These are phyloP conservation scores for Pentalonia nigronervosa DNA, from an alignment of 1,140 invertebrate genomes.

Conservation along the genomic window DNA sequence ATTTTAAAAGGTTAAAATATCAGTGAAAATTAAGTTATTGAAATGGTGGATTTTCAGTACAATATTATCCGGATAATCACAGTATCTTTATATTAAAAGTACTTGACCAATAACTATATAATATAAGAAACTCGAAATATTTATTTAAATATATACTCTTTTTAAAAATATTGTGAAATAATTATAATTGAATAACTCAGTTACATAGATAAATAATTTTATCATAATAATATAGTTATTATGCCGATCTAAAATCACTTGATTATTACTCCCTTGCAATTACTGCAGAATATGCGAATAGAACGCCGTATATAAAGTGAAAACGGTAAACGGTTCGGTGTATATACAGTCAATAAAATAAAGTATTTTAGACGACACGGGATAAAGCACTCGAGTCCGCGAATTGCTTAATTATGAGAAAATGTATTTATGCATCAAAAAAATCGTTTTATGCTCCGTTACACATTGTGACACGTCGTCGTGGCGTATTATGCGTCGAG, in stretches of 20 bases:
- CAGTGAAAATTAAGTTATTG: not conserved
- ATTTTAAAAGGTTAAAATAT: not conserved
- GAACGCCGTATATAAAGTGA: not conserved
- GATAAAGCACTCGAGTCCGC: not conserved
- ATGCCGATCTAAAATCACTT: no score
- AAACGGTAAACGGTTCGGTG: not conserved
- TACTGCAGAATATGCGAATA: not conserved
- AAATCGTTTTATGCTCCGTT: not conserved
- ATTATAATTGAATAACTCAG: not conserved
- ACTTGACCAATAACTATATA: not conserved
- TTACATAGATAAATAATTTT: not conserved
- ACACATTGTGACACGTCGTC: not conserved
- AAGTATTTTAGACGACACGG: not conserved
- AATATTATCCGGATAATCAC: not conserved
- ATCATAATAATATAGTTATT: not conserved
- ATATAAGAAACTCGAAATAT: not conserved
- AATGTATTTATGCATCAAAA: not conserved
- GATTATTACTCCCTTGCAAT: no score
- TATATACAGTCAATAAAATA: not conserved
- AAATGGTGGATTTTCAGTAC: not conserved
- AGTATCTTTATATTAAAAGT: not conserved
- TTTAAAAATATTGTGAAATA: not conserved
- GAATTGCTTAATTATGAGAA: not conserved
- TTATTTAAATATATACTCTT: not conserved
- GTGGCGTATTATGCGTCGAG: not conserved